These are phyloP conservation scores for Cyrtorhinus lividipennis DNA, from an alignment of 1,140 invertebrate species.

Conservation along the genomic window DNA sequence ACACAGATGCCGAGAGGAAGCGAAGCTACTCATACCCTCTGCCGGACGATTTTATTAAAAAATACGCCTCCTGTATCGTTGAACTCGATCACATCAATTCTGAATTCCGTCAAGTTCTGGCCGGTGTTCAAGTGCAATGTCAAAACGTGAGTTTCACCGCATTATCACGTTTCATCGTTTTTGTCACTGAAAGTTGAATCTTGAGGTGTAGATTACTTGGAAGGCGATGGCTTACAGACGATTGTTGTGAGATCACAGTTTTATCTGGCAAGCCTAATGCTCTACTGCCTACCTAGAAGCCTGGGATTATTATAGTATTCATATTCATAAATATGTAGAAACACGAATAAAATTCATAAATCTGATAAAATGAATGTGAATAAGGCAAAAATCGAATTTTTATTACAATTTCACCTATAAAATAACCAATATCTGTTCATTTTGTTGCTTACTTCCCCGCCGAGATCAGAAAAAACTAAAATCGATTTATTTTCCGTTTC, in stretches of 20 bases:
- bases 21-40: constrained; percentile 62
- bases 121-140: constrained; percentile 55
- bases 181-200: not conserved
- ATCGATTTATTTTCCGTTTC: too few species aligned
- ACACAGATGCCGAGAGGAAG: constrained; percentile 75
- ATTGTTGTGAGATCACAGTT: not conserved
- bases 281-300: not conserved
- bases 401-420: too few species aligned
- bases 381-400: too few species aligned
- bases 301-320: too few species aligned
- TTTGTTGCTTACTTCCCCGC: too few species aligned
- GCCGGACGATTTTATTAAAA: constrained; percentile 71
- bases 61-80: constrained; percentile 76
- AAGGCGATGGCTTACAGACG: too few species aligned
- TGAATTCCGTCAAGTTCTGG: constrained; percentile 71
- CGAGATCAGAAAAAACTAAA: too few species aligned
- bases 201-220: too few species aligned
- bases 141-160: constrained; percentile 49
- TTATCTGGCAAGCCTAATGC: not conserved
- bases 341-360: too few species aligned
- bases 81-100: constrained; percentile 84
- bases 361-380: too few species aligned
- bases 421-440: too few species aligned
- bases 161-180: not conserved
- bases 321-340: too few species aligned